Percentiles rank a stretch among this genome's conserved stretches.
Evolutionary conservation across 2,113 vertebrate species (phyloP).

Genomic region (Pterocles gutturalis): DNA sequence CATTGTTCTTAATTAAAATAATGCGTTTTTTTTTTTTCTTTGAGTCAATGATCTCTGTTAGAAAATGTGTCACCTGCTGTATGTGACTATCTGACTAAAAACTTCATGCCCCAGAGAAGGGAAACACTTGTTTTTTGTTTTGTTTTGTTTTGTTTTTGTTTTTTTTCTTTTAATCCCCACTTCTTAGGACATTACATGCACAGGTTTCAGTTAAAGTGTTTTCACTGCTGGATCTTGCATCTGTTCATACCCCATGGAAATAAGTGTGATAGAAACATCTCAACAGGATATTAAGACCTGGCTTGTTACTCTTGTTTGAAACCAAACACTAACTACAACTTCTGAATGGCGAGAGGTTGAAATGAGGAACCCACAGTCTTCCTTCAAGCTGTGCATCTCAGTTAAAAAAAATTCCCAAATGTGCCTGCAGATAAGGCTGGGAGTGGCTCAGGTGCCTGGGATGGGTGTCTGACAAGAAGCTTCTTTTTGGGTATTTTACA

Average conservation of each 20-base stretch:
- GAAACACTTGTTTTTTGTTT: not conserved
- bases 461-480: not conserved
- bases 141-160: fast-evolving
- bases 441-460: not conserved
- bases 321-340: not conserved
- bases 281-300: not conserved
- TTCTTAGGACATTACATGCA: not conserved
- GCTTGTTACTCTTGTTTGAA: not conserved
- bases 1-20: not conserved
- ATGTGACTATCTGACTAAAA: not conserved
- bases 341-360: not conserved
- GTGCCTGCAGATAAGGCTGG: not conserved
- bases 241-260: not conserved
- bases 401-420: not conserved
- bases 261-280: not conserved
- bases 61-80: not conserved
- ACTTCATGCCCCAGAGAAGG: not conserved
- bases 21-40: not conserved
- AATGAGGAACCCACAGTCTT: not conserved
- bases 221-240: not conserved
- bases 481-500: not conserved
- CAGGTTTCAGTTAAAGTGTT: not conserved
- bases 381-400: not conserved
- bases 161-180: no score
- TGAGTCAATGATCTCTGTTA: not conserved